Evolutionary conservation across 2,888 invertebrate species (phyloP).

Genomic region (Scaptomyza parva): DNA sequence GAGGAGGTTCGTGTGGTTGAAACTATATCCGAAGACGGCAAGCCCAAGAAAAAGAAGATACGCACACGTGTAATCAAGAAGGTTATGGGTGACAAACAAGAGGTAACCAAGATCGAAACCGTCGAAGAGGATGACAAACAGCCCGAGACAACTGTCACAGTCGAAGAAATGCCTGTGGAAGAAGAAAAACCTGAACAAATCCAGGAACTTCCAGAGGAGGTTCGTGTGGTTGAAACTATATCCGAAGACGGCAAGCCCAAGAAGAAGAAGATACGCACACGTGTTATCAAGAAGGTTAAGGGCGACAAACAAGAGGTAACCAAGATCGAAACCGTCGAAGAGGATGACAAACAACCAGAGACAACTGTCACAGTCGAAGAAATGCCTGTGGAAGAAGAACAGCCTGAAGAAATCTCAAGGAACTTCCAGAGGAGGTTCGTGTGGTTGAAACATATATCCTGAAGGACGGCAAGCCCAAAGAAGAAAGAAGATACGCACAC

Average conservation of each 20-base stretch:
- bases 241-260: conserved; percentile 4
- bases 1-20: not conserved
- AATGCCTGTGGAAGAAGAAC: not conserved
- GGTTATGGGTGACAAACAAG: conserved; percentile 2
- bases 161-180: not conserved
- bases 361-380: conserved; percentile 1
- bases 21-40: not conserved
- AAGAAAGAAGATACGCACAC: conserved; percentile 1
- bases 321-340: conserved; percentile 1
- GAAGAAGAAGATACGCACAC: conserved; percentile 1
- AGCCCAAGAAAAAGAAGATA: conserved; percentile 1
- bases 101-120: conserved; percentile 3
- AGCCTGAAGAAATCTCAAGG: not conserved
- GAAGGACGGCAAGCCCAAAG: not conserved
- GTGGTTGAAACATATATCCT: not conserved
- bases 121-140: not conserved
- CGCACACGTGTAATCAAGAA: conserved; percentile 4
- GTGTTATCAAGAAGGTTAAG: conserved; percentile 2
- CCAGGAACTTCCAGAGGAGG: not conserved
- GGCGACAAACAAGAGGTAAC: conserved; percentile 1
- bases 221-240: not conserved
- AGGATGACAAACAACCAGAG: not conserved
- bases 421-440: conserved; percentile 3
- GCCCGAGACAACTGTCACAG: conserved; percentile 2
- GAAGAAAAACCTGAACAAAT: conserved; percentile 1